These are phyloP conservation scores for Nemopilema nomurai DNA, from an alignment of 30 jellyfish, hydroid and myxozoan genomes.

Conservation along the genomic window DNA sequence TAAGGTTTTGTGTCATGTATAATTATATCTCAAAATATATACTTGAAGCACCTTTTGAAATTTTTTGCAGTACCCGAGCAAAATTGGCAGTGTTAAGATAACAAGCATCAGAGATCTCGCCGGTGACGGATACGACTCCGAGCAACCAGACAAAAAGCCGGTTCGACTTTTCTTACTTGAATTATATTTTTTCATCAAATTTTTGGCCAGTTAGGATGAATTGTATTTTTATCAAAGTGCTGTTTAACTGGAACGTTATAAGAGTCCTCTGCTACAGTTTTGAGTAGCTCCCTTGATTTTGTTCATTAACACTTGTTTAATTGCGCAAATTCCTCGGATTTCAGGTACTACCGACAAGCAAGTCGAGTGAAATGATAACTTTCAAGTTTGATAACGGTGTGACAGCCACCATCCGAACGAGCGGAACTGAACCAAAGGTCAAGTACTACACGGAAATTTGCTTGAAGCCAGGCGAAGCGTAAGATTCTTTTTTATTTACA, in stretches of 20 bases:
- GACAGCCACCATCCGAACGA: constrained; percentile 90
- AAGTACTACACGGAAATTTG: constrained; percentile 86
- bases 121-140: constrained; percentile 81
- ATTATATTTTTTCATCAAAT: no score
- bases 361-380: constrained; percentile 87
- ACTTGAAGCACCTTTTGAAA: not conserved
- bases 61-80: constrained; percentile 71
- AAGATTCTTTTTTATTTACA: not conserved
- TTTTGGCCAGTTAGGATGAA: no score
- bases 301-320: not conserved
- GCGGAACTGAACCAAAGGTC: constrained; percentile 96
- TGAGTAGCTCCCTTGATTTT: not conserved
- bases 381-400: constrained; percentile 78
- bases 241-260: not conserved
- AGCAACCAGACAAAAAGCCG: constrained; percentile 79
- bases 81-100: constrained; percentile 69
- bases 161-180: constrained; percentile 30
- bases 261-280: not conserved
- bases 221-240: no score
- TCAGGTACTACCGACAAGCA: constrained; percentile 89
- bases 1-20: no score
- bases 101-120: constrained; percentile 79
- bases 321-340: not conserved
- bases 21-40: no score
- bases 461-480: constrained; percentile 81